Percentiles rank a stretch among this genome's conserved stretches.
These are phyloP conservation scores for Camptogramma bilineatum DNA, from an alignment of 2,888 invertebrate genomes.

Conservation along the genomic window DNA sequence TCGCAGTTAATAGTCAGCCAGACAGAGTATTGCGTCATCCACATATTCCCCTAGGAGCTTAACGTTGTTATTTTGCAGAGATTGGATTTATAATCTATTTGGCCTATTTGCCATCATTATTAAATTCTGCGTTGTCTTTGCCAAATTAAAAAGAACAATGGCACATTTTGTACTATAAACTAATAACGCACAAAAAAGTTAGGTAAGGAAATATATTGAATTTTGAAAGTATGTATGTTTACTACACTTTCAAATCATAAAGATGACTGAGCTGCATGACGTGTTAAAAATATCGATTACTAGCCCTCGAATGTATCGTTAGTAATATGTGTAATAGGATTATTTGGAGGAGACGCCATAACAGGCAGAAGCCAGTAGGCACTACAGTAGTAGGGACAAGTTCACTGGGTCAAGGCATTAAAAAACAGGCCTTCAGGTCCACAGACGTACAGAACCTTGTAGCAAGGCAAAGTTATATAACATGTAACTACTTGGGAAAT, in stretches of 20 bases:
- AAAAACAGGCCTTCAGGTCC: slow-evolving; percentile 16
- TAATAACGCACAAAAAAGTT: neutral
- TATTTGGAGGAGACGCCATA: neutral
- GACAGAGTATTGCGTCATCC: slow-evolving; percentile 18
- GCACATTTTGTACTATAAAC: neutral
- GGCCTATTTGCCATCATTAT: neutral
- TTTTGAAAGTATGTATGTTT: neutral
- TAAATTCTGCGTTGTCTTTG: neutral
- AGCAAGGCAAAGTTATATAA: neutral
- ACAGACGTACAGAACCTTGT: slow-evolving; percentile 16
- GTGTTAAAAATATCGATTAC: neutral
- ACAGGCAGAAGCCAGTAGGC: neutral
- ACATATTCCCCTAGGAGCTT: slow-evolving; percentile 19
- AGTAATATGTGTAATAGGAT: neutral
- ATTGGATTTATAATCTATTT: slow-evolving; percentile 8
- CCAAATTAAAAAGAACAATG: neutral
- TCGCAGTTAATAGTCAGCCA: slow-evolving; percentile 6
- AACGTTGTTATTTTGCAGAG: neutral
- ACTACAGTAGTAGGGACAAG: neutral
- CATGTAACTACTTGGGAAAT: neutral
- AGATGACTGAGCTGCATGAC: neutral
- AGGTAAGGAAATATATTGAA: neutral
- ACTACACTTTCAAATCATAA: no score
- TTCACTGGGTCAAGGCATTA: slow-evolving; percentile 22
- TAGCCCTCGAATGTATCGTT: neutral